Conservation (phyloP, 2,797 vertebrate genomes). For the Apogon talboti region DNA sequence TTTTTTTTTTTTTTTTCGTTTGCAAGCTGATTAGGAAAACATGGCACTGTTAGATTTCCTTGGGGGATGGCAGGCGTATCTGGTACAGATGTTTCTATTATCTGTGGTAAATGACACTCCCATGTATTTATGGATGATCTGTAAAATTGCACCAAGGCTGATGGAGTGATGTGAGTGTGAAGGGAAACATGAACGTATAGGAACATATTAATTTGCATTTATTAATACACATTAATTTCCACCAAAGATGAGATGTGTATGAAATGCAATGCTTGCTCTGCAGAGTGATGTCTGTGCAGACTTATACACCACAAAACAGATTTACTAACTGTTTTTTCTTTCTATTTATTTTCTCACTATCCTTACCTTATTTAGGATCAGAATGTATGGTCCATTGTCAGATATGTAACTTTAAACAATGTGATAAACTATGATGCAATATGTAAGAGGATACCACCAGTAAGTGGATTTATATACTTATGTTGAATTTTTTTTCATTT, state of each 20-base stretch:
- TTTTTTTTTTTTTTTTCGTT: conserved; percentile 12
- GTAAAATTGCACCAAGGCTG: conserved; percentile 24
- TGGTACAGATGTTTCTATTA: conserved; percentile 50
- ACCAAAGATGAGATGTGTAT: neutral
- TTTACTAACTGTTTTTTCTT: too few relatives aligned
- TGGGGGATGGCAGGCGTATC: conserved; percentile 17
- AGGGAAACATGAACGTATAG: conserved; percentile 1
- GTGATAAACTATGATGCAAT: too few relatives aligned
- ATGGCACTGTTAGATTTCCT: conserved; percentile 26
- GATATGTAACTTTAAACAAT: too few relatives aligned
- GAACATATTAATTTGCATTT: neutral
- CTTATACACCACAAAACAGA: too few relatives aligned
- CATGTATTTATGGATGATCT: conserved; percentile 28
- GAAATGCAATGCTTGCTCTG: too few relatives aligned
- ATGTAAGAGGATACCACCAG: too few relatives aligned
- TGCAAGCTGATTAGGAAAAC: conserved; percentile 46
- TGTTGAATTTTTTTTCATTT: too few relatives aligned
- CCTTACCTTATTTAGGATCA: too few relatives aligned
- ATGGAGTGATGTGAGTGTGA: conserved; percentile 6
- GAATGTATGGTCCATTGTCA: too few relatives aligned
- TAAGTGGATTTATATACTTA: too few relatives aligned
- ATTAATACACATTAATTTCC: conserved; percentile 5
- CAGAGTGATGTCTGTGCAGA: too few relatives aligned
- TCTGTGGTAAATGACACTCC: conserved; percentile 31
- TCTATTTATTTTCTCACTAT: too few relatives aligned